Evolutionary conservation across 35 echinoderm and acorn worm genomes (phyloP).

Genomic region (Chiridota heheva): DNA sequence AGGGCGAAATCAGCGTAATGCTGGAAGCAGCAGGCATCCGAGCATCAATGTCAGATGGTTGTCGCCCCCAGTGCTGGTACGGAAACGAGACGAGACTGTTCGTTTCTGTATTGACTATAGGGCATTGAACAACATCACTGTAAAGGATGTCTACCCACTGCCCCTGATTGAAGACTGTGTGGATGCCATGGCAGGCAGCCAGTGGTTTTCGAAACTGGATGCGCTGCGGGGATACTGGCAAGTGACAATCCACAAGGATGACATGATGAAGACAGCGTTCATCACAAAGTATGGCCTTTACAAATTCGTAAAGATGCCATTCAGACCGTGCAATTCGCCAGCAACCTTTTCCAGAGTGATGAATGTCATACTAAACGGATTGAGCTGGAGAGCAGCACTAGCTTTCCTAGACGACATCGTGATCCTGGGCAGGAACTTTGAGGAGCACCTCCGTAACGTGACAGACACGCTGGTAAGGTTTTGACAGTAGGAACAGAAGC

Average conservation of each 20-base stretch:
- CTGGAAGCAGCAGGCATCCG: slow-evolving; percentile 41
- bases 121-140: slow-evolving; percentile 29
- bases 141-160: too few relatives aligned
- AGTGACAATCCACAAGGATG: slow-evolving; percentile 1
- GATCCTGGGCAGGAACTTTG: slow-evolving; percentile 14
- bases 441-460: slow-evolving; percentile 23
- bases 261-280: slow-evolving; percentile 52
- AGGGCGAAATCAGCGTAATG: slow-evolving; percentile 41
- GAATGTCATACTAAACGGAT: slow-evolving; percentile 23
- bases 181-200: slow-evolving; percentile 37
- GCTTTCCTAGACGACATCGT: slow-evolving; percentile 59
- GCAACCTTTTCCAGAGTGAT: slow-evolving; percentile 44
- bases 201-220: slow-evolving; percentile 71
- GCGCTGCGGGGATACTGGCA: slow-evolving; percentile 50
- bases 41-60: slow-evolving; percentile 51
- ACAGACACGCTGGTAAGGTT: slow-evolving; percentile 20
- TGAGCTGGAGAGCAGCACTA: slow-evolving; percentile 36
- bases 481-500: slow-evolving; percentile 2
- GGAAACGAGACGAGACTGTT: slow-evolving; percentile 54
- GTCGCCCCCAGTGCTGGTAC: slow-evolving; percentile 50
- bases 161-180: slow-evolving; percentile 32
- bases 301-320: too few relatives aligned
- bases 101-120: slow-evolving; percentile 61
- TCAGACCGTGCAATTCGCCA: slow-evolving; percentile 23
- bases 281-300: too few relatives aligned